phyloP scores from a whole-genome alignment of 2,888 invertebrate genomes.

The Periphyllus acericola region DNA sequence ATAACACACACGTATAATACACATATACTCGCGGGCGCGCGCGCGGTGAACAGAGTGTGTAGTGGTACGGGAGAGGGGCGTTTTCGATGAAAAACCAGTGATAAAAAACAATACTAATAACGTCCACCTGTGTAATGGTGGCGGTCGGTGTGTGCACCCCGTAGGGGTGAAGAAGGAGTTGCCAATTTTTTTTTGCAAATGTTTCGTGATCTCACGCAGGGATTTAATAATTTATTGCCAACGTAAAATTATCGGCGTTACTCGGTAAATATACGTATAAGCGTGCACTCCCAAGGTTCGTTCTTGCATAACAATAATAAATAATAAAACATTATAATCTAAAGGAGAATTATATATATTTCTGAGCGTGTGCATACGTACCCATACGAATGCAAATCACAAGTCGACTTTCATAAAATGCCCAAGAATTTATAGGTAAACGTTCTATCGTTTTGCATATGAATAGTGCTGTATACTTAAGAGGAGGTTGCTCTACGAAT shows the following conservation, averaged over 20 bases:
- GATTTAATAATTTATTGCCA: conserved; percentile 52
- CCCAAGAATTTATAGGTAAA: conserved; percentile 39
- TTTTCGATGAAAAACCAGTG: conserved; percentile 17
- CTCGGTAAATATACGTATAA: conserved; percentile 22
- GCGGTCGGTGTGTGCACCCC: not conserved
- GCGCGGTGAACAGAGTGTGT: not conserved
- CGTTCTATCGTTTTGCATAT: conserved; percentile 13
- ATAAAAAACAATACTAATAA: conserved; percentile 14
- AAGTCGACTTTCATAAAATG: conserved; percentile 53
- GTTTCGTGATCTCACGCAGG: conserved; percentile 40
- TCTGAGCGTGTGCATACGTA: not conserved
- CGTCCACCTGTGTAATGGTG: not conserved
- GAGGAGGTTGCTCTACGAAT: conserved; percentile 30
- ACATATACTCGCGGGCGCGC: not conserved
- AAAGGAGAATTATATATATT: conserved; percentile 15
- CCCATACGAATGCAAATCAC: conserved; percentile 34
- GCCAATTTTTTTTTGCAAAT: not conserved
- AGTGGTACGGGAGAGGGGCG: not conserved
- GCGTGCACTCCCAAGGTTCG: conserved; percentile 22
- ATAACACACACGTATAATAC: conserved; percentile 1
- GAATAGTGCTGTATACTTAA: conserved; percentile 10
- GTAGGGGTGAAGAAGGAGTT: conserved; percentile 20
- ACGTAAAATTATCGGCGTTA: not conserved
- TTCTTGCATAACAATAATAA: conserved; percentile 42
- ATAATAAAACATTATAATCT: conserved; percentile 44